Evolutionary conservation across 2,888 invertebrate genomes (phyloP), one percentile per base, ranked within the genome.

Genomic region (Monopis laevigella): DNA sequence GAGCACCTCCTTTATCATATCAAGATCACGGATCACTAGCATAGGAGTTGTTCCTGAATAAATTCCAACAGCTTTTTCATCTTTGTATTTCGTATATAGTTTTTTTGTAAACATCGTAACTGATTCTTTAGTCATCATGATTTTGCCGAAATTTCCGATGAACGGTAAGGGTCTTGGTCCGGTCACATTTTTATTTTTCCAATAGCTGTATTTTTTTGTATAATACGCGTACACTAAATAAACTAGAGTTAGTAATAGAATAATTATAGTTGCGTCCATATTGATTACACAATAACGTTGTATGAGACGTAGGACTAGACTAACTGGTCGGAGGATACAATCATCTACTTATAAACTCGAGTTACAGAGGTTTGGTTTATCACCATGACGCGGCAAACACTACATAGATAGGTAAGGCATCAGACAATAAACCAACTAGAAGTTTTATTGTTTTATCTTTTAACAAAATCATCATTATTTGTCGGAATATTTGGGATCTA

Each of bases 61-160:
- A 5, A 52, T 40, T 2, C 57, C 58, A 1, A 59, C 51, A 2
- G 52, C 44, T 44, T 54, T 56, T 43, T 57, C 57, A 3, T 55
- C 42, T 3, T 51, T 48, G 40, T 45, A 56, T 4, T 44, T 42
- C 5, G 49, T 42, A 28, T 55, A 57, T 14, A 52, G 43, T 10
- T 53, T 44, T 21, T 49, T 34, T 7, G 49, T 48, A 11, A 53
- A 39, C 11, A 45, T 38, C 3, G 48, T 45, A 2, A 51, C 17
- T 6, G 48, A 45, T 34, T 49, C 45, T 16, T 38, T 40, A 6
- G 50, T 39, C 3, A 54, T 13, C 8, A 47, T 35, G 2, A 45
- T 43, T 10, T 55, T 51, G 24, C 47, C 51, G 4, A 51, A 39
- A 36, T 52, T 56, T 1, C 58, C 58, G 21, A 54, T 52, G 2